Evolutionary conservation across 1,140 invertebrate genomes (phyloP), one percentile per base, ranked within the genome.

Genomic region (Drosophila jambulina): DNA sequence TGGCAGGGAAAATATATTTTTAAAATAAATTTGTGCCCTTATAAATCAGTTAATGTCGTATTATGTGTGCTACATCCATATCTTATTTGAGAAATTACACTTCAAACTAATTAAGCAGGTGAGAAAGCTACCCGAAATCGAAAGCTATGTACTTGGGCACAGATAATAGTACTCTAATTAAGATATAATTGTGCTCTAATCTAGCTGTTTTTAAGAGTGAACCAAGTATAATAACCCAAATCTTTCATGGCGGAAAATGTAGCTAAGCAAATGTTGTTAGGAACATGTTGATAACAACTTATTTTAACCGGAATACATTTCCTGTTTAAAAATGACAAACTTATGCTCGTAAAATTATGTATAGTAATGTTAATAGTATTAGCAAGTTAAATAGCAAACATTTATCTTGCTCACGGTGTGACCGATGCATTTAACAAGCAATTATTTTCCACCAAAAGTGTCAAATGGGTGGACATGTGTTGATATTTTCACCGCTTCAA

Each of bases 401-500:
- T 34, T 25, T 15, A 64, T 38, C 32, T 38, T 34, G 27, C 13
- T 6, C 38, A 40, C 19, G 29, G 40, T 65, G 32, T 45, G 62
- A 29, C 23, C 17, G 9, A 36, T 27, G 29, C 21, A 10, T 32
- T 48, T 29, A 34, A 43, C n/a, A 23, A n/a, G 21, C 49, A 51
- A 68, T 68, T 27, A 70, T 32, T 68, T 53, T 42, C 27, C n/a
- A 12, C 7, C 6, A 36, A 43, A 51, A 27, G n/a, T 69, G 45
- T 65, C 34, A 51, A 34, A 25, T 29, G 45, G 29, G 46, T 51
- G 62, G 17, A 34, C 34, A 42, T 15, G 29, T 38, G 64, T 15
- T 19, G 34, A 70, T 57, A 21, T 23, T 32, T 43, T 36, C 9
- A 36, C 36, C 13, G 27, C 25, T 17, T 27, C 67, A 71, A 36